Evolutionary conservation across 1,140 invertebrate species (phyloP).

Genomic region (Polypedilum pembai): DNA sequence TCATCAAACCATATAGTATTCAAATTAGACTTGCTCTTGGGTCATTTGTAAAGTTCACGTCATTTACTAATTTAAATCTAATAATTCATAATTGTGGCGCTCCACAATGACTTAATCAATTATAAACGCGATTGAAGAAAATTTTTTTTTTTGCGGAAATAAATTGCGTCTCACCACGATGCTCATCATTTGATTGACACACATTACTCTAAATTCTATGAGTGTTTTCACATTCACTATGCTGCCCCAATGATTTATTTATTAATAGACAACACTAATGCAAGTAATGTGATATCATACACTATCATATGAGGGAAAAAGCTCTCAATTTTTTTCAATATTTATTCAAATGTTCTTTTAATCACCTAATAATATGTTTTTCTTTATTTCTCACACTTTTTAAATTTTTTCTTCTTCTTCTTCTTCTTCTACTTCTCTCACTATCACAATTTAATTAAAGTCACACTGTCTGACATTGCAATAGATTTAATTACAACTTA

Average conservation of each 20-base stretch:
- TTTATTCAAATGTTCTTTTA: neutral
- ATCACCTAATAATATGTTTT: neutral
- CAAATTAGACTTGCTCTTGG: neutral
- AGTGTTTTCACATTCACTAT: neutral
- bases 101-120: neutral
- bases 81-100: slow-evolving; percentile 24
- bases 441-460: neutral
- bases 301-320: too few relatives aligned
- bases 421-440: too few relatives aligned
- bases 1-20: too few relatives aligned
- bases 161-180: neutral
- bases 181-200: neutral
- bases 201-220: slow-evolving; percentile 15
- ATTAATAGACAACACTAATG: neutral
- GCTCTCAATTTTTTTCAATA: neutral
- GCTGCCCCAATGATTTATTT: slow-evolving; percentile 4
- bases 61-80: slow-evolving; percentile 25
- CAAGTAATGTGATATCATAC: too few relatives aligned
- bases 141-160: neutral
- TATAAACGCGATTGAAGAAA: neutral
- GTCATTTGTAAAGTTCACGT: neutral
- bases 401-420: too few relatives aligned
- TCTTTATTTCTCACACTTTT: neutral
- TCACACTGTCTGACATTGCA: neutral
- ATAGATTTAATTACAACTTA: neutral